Evolutionary conservation across 2,888 invertebrate genomes (phyloP).

Genomic region (Crossocerus cetratus): DNA sequence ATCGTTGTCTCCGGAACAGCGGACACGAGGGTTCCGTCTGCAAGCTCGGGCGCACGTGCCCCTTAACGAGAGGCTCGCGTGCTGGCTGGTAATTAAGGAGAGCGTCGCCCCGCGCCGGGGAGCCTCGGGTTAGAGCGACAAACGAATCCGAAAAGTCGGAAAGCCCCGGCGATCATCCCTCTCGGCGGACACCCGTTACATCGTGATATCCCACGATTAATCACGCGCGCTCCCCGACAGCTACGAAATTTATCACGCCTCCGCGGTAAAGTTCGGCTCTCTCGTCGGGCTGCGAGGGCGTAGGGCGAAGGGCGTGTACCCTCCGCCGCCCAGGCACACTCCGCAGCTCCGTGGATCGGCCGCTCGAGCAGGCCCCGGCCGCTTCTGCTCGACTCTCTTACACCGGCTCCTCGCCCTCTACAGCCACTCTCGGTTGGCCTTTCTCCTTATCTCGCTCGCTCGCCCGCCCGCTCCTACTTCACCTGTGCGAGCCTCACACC

Average conservation of each 20-base stretch:
- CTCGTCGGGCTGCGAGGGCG: background rate
- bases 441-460: background rate
- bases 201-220: conserved; percentile 48
- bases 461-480: background rate
- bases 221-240: conserved; percentile 37
- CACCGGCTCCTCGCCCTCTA: background rate
- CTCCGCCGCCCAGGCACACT: background rate
- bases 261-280: conserved; percentile 34
- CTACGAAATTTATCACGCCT: conserved; percentile 43
- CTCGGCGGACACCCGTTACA: conserved; percentile 45
- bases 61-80: conserved; percentile 65
- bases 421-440: background rate
- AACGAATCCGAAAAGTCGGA: conserved; percentile 58
- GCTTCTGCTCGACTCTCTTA: background rate
- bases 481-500: background rate
- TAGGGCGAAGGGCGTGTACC: too few species aligned
- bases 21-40: conserved; percentile 38
- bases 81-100: conserved; percentile 60
- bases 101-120: conserved; percentile 41
- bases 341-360: too few species aligned
- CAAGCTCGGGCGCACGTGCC: conserved; percentile 37
- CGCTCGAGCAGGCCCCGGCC: background rate
- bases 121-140: conserved; percentile 38
- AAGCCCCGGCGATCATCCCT: conserved; percentile 47
- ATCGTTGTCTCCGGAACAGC: conserved; percentile 40